Conservation (phyloP, 2,797 vertebrate species). For the Malurus leucopterus region DNA sequence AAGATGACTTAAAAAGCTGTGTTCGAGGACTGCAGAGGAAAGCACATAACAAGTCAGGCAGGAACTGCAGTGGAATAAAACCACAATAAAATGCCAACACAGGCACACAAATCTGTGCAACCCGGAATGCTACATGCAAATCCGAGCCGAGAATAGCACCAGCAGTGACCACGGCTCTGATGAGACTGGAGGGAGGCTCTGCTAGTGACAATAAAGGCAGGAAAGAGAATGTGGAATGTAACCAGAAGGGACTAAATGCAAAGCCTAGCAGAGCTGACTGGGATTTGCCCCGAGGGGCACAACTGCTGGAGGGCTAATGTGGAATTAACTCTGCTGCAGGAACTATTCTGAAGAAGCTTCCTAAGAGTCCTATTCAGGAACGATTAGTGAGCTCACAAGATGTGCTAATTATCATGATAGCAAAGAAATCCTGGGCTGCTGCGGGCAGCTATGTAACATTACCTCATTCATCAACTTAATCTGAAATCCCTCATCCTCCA, state of each 20-base stretch:
- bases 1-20: constrained; percentile 35
- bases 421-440: constrained; percentile 33
- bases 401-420: constrained; percentile 41
- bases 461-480: constrained; percentile 45
- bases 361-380: constrained; percentile 41
- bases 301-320: constrained; percentile 21
- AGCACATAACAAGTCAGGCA: constrained; percentile 44
- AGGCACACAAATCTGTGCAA: constrained; percentile 38
- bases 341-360: constrained; percentile 19
- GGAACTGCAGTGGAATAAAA: constrained; percentile 55
- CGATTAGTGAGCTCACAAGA: constrained; percentile 47
- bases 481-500: constrained; percentile 32
- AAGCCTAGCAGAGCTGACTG: constrained; percentile 1
- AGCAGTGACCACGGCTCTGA: not conserved
- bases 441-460: constrained; percentile 28
- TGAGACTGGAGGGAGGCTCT: not conserved
- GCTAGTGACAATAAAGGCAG: not conserved
- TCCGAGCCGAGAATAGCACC: constrained; percentile 39
- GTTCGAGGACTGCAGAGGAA: constrained; percentile 45
- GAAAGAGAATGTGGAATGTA: not conserved
- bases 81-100: constrained; percentile 50
- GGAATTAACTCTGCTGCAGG: constrained; percentile 38
- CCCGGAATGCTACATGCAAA: constrained; percentile 1
- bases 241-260: not conserved
- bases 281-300: not conserved